Evolutionary conservation across 1,140 invertebrate genomes (phyloP).

Genomic region (Physella acuta): DNA sequence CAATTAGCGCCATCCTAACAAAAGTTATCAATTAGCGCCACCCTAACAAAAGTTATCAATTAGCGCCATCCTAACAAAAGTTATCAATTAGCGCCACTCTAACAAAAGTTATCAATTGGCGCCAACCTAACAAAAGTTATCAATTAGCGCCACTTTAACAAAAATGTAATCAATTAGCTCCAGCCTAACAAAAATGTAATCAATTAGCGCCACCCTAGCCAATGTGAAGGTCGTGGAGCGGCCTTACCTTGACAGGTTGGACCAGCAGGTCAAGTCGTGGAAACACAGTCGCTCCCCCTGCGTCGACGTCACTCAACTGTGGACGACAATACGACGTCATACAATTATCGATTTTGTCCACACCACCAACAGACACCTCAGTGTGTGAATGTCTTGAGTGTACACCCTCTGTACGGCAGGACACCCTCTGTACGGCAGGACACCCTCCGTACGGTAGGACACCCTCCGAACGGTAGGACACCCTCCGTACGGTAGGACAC

Average conservation of each 20-base stretch:
- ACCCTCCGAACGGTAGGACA: no score
- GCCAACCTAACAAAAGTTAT: no score
- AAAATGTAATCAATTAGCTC: background rate
- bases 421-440: no score
- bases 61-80: background rate
- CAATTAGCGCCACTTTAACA: no score
- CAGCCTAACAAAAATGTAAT: background rate
- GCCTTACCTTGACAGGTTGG: conserved; percentile 40
- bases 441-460: no score
- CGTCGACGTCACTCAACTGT: conserved; percentile 88
- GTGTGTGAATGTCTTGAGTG: no score
- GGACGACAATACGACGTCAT: conserved; percentile 22
- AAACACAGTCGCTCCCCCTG: conserved; percentile 93
- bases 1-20: background rate
- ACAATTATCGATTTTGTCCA: background rate
- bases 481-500: no score
- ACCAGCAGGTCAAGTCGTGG: conserved; percentile 71
- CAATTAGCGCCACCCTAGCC: background rate
- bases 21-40: background rate
- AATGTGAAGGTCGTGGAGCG: background rate
- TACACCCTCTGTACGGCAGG: no score
- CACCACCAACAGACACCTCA: no score
- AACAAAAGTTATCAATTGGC: no score
- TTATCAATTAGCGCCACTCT: background rate
- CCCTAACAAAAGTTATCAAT: background rate